These are phyloP conservation scores for Melinopterus prodromus DNA, from an alignment of 2,888 invertebrate genomes.

Conservation along the genomic window DNA sequence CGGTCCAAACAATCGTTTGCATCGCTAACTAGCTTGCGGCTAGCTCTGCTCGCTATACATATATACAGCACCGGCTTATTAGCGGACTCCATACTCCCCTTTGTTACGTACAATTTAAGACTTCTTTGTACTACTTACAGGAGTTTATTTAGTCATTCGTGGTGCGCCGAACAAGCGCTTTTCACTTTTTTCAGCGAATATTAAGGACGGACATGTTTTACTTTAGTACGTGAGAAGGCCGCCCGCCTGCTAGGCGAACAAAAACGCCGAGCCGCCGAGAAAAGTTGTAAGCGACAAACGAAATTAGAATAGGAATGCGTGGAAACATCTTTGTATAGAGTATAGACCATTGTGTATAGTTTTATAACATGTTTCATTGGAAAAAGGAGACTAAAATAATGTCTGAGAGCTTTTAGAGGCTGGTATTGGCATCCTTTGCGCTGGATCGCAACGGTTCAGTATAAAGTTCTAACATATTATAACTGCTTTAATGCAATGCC, in stretches of 20 bases:
- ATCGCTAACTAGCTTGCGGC: constrained; percentile 36
- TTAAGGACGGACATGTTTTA: constrained; percentile 17
- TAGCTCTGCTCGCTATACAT: constrained; percentile 1
- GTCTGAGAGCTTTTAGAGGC: not conserved
- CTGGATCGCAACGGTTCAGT: too few relatives aligned
- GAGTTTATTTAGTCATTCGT: constrained; percentile 22
- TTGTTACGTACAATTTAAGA: constrained; percentile 23
- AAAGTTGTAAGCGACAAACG: constrained; percentile 1
- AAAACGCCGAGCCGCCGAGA: not conserved
- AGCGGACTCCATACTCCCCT: constrained; percentile 19
- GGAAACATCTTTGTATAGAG: constrained; percentile 18
- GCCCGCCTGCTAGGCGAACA: constrained; percentile 12
- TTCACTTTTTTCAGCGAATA: constrained; percentile 17
- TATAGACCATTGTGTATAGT: constrained; percentile 19
- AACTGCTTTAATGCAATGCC: too few relatives aligned
- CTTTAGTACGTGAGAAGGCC: constrained; percentile 9
- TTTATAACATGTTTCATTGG: not conserved
- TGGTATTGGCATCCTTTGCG: not conserved
- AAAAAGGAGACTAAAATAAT: not conserved
- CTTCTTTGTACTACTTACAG: constrained; percentile 22
- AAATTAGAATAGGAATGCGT: constrained; percentile 23
- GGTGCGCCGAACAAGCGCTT: constrained; percentile 5
- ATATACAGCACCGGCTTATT: constrained; percentile 18
- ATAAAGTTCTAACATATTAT: too few relatives aligned
- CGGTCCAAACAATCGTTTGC: constrained; percentile 38